These are phyloP conservation scores for Enteromius trimaculatus DNA, from an alignment of 2,797 vertebrate species.

Conservation along the genomic window DNA sequence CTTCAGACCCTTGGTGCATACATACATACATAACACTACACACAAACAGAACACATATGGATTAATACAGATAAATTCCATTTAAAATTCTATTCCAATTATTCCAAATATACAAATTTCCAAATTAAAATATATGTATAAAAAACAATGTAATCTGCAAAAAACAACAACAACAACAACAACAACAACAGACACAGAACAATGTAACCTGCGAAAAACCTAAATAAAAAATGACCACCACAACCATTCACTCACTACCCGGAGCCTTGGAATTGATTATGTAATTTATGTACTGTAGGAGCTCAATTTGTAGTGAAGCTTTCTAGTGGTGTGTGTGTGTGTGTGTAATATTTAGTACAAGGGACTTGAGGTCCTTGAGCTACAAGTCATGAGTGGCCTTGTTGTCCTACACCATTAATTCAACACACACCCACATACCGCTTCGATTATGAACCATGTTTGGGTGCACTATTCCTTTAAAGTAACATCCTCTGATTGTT, in stretches of 20 bases:
- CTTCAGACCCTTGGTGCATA: too few relatives aligned
- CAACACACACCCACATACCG: slow-evolving; percentile 5
- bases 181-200: background rate
- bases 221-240: background rate
- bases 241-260: background rate
- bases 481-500: slow-evolving; percentile 2
- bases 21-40: too few relatives aligned
- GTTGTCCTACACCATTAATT: slow-evolving; percentile 10
- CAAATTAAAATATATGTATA: too few relatives aligned
- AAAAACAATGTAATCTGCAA: too few relatives aligned
- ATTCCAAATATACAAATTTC: too few relatives aligned
- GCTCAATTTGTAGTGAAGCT: background rate
- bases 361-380: background rate
- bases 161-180: too few relatives aligned
- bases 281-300: background rate
- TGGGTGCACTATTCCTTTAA: slow-evolving; percentile 1
- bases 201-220: background rate
- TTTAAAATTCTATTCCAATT: too few relatives aligned
- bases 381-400: slow-evolving; percentile 11
- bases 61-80: too few relatives aligned
- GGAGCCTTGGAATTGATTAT: slow-evolving; percentile 4
- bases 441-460: slow-evolving; percentile 10
- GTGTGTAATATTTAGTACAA: slow-evolving; percentile 6
- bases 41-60: too few relatives aligned
- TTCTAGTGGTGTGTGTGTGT: background rate